These are phyloP conservation scores for Drosophila picticornis DNA, from an alignment of 2,888 invertebrate species.

Conservation along the genomic window DNA sequence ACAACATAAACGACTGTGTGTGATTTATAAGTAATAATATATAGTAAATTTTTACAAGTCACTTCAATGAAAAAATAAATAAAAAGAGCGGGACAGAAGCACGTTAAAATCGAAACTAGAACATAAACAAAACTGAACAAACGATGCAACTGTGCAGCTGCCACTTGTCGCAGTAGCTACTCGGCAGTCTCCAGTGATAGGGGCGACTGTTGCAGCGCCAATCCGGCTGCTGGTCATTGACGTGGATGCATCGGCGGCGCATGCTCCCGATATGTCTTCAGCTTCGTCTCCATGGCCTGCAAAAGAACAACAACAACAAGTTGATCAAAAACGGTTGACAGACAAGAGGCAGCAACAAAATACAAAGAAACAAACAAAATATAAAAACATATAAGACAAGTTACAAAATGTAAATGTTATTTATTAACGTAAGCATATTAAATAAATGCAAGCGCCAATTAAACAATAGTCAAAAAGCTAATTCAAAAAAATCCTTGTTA, in stretches of 20 bases:
- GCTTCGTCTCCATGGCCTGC: conserved; percentile 85
- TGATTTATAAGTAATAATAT: conserved; percentile 39
- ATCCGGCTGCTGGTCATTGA: conserved; percentile 80
- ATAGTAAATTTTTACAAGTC: conserved; percentile 70
- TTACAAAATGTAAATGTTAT: conserved; percentile 56
- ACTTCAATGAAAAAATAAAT: conserved; percentile 64
- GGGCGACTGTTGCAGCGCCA: conserved; percentile 23
- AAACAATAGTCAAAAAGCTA: conserved; percentile 36
- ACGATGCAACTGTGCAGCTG: conserved; percentile 32
- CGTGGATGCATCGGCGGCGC: conserved; percentile 83
- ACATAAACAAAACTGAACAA: conserved; percentile 60
- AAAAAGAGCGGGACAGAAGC: conserved; percentile 48
- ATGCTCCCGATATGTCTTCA: conserved; percentile 85
- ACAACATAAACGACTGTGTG: conserved; percentile 31
- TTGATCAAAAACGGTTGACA: conserved; percentile 1
- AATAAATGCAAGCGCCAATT: conserved; percentile 66
- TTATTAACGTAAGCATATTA: conserved; percentile 70
- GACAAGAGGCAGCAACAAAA: neutral
- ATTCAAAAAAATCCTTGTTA: conserved; percentile 29
- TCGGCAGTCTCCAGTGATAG: conserved; percentile 48
- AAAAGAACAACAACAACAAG: conserved; percentile 42
- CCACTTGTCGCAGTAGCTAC: conserved; percentile 24
- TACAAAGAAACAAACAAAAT: conserved; percentile 28
- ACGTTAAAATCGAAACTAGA: conserved; percentile 45
- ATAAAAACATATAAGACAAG: conserved; percentile 37